Conservation (phyloP, 1,140 invertebrate species). For the Trialeurodes vaporariorum region DNA sequence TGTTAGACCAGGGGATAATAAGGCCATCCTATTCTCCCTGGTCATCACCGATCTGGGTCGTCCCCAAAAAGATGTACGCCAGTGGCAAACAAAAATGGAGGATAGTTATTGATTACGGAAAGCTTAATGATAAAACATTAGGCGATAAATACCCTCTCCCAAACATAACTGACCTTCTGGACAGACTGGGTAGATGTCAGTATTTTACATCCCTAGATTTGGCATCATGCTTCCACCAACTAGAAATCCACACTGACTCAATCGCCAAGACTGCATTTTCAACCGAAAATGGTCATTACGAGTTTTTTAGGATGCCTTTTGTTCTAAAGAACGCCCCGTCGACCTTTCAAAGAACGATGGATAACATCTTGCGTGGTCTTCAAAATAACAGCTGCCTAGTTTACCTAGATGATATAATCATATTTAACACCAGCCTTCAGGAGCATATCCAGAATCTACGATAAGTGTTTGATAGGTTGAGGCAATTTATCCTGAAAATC, state of each 20-base stretch:
- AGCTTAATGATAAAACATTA: slow-evolving; percentile 30
- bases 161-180: slow-evolving; percentile 27
- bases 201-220: slow-evolving; percentile 40
- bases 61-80: slow-evolving; percentile 15
- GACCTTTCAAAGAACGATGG: slow-evolving; percentile 39
- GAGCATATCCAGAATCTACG: slow-evolving; percentile 21
- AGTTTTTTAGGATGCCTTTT: slow-evolving; percentile 32
- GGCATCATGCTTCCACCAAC: slow-evolving; percentile 37
- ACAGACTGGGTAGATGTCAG: slow-evolving; percentile 29
- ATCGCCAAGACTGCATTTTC: slow-evolving; percentile 32
- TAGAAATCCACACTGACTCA: slow-evolving; percentile 28
- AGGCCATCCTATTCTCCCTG: slow-evolving; percentile 15
- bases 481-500: slow-evolving; percentile 25
- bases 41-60: too few species aligned
- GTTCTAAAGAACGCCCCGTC: slow-evolving; percentile 33
- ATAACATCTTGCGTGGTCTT: slow-evolving; percentile 30
- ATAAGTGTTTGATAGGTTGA: slow-evolving; percentile 22
- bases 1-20: slow-evolving; percentile 16
- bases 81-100: slow-evolving; percentile 27
- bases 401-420: slow-evolving; percentile 33
- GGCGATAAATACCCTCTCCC: slow-evolving; percentile 34
- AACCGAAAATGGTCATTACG: slow-evolving; percentile 30
- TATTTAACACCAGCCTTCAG: slow-evolving; percentile 24
- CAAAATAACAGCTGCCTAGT: slow-evolving; percentile 29
- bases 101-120: slow-evolving; percentile 30